Conservation (phyloP, 2,888 invertebrate genomes). For the Microplitis deprimator region DNA sequence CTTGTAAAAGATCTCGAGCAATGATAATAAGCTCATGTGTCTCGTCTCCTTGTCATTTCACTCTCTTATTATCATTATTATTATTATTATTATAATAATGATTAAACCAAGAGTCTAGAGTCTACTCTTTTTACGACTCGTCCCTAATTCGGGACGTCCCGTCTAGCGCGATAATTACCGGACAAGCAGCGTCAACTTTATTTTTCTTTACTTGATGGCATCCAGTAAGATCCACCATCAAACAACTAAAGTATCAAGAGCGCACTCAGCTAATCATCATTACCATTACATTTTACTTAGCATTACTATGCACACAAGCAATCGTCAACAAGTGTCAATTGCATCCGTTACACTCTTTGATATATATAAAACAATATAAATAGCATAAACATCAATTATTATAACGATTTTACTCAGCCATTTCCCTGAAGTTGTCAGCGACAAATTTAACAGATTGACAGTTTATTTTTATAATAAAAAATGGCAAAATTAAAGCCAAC, state of each 20-base stretch:
- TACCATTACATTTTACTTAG: constrained; percentile 14
- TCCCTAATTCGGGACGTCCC: constrained; percentile 52
- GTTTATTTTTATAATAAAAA: constrained; percentile 11
- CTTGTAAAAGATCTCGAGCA: constrained; percentile 45
- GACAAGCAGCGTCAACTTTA: constrained; percentile 14
- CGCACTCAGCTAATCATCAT: constrained; percentile 13
- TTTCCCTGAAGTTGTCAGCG: constrained; percentile 14
- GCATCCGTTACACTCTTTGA: constrained; percentile 43
- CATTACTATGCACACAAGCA: background rate
- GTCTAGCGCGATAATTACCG: constrained; percentile 54
- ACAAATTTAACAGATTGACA: background rate
- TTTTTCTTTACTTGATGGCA: constrained; percentile 9
- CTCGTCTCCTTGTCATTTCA: constrained; percentile 17
- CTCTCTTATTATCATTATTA: constrained; percentile 9
- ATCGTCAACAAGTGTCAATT: constrained; percentile 36
- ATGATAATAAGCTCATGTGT: constrained; percentile 33
- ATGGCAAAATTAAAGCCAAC: constrained; percentile 67
- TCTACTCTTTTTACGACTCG: constrained; percentile 38
- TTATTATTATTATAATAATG: background rate
- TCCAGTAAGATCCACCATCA: background rate
- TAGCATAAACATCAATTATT: too few species aligned
- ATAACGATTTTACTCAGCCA: background rate
- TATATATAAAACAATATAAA: too few species aligned
- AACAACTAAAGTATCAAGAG: too few species aligned
- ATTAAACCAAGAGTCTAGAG: background rate